Conservation (phyloP, 2,113 vertebrate genomes). For the Micronisus gabar region DNA sequence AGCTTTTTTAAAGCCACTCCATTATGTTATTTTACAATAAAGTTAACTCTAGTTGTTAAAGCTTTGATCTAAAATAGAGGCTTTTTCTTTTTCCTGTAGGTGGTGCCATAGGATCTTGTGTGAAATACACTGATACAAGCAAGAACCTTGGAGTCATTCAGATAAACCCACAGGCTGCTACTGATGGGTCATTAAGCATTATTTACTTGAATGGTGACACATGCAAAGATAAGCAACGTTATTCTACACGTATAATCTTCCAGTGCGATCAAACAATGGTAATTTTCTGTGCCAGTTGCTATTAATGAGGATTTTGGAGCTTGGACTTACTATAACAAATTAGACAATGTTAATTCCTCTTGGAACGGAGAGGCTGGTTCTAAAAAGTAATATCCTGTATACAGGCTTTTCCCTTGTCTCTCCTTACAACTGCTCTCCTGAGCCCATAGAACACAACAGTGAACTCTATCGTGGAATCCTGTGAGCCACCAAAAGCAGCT, state of each 20-base stretch:
- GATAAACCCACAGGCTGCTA: slow-evolving; percentile 82
- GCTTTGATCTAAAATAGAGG: background rate
- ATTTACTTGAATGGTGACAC: slow-evolving; percentile 87
- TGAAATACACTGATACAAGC: slow-evolving; percentile 56
- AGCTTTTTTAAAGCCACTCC: background rate
- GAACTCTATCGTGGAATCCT: fast-evolving
- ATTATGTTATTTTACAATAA: background rate
- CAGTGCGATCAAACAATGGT: slow-evolving; percentile 86
- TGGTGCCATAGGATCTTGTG: slow-evolving; percentile 86
- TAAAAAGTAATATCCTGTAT: background rate
- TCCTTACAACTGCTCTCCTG: background rate
- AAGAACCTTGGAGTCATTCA: slow-evolving; percentile 88
- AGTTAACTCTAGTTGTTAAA: background rate
- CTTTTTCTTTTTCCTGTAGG: slow-evolving; percentile 64
- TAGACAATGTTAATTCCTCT: background rate
- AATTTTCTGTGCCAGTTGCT: background rate
- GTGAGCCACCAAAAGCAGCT: background rate
- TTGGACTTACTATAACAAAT: background rate
- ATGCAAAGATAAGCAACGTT: slow-evolving; percentile 75
- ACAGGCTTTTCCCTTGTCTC: background rate
- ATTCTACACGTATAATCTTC: slow-evolving; percentile 88
- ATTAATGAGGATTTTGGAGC: background rate
- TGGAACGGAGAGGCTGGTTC: background rate
- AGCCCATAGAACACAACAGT: background rate
- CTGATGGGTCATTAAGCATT: slow-evolving; percentile 87